Base-by-base conservation (phyloP, 53 echinoderm and acorn worm species). In the Apostichopus leukothele region DNA sequence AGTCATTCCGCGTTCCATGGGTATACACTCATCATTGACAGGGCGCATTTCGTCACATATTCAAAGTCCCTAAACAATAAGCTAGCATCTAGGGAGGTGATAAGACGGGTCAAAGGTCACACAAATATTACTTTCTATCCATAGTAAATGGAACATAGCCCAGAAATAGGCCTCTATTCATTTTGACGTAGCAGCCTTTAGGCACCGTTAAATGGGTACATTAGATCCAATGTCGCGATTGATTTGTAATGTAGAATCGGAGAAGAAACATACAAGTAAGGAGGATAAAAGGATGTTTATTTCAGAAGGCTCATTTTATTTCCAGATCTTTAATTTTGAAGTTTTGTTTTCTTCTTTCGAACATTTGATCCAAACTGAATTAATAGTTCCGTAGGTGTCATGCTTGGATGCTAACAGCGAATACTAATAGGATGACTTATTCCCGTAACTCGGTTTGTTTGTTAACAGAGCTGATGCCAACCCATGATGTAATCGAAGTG, bases 281-380 rank as follows among this genome's bases (percentile, higher is more conserved):
- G 39, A 39, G 63, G 39, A 39, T 39, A 39, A 63, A 63, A 63
- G 11, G 12, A 63, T 16, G 63, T 63, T 63, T 63, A 63, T 63
- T 63, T 11, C 63, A 63, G 16, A 63, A 63, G 9, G 63, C 4
- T 7, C 16, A 7, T 63, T 63, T 63, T 63, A 4, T 63, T 63
- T 63, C 12, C 63, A 63, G 63, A 63, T 13, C 63, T 63, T 63
- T 9, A 7, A 63, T 63, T 16, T 63, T 6, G 16, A 63, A 39
- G 3, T 39, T 39, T 3, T 39, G 39, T 3, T 39, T 39, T 39
- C 39, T 39, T 39, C 39, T 63, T 13, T 16, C 12, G 0, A 63
- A 50, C 79, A 79, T 79, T 79, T 53, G 79, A 79, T 53, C 79
- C 79, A 50, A 79, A 79, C 50, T 53, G 79, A 79, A 79, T 79